Percentiles rank a stretch among this genome's conserved stretches.
Evolutionary conservation across 2,888 invertebrate species (phyloP).

Genomic region (Aleiodes alternator): DNA sequence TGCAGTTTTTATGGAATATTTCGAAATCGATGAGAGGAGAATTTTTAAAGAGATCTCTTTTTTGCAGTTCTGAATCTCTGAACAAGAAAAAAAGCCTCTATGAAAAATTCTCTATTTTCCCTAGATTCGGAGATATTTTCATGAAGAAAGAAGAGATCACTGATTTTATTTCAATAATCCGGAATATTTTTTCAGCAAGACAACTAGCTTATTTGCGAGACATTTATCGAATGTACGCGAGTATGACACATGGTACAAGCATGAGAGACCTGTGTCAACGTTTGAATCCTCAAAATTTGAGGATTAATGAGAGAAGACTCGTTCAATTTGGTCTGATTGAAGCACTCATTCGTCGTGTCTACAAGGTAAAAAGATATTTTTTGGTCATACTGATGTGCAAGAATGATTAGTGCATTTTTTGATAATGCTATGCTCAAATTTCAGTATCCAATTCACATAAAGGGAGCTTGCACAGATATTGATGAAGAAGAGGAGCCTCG

Average conservation of each 20-base stretch:
- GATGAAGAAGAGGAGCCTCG: conserved; percentile 62
- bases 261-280: conserved; percentile 86
- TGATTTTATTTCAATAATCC: conserved; percentile 22
- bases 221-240: conserved; percentile 85
- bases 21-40: no score
- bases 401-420: not conserved
- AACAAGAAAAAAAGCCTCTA: no score
- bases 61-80: no score
- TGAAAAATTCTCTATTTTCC: no score
- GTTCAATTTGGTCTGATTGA: conserved; percentile 93
- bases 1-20: not conserved
- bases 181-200: conserved; percentile 75
- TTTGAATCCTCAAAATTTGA: conserved; percentile 83
- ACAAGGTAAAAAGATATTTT: conserved; percentile 79
- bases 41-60: no score
- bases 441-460: conserved; percentile 72
- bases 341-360: conserved; percentile 87
- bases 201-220: conserved; percentile 83
- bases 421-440: conserved; percentile 16
- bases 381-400: conserved; percentile 11
- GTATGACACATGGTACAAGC: conserved; percentile 86
- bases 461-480: conserved; percentile 54
- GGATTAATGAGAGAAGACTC: conserved; percentile 87
- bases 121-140: conserved; percentile 14
- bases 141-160: not conserved